Percentiles rank a stretch among this genome's conserved stretches.
Conservation (phyloP, 2,113 vertebrate species). For the Triplophysa rosa region DNA sequence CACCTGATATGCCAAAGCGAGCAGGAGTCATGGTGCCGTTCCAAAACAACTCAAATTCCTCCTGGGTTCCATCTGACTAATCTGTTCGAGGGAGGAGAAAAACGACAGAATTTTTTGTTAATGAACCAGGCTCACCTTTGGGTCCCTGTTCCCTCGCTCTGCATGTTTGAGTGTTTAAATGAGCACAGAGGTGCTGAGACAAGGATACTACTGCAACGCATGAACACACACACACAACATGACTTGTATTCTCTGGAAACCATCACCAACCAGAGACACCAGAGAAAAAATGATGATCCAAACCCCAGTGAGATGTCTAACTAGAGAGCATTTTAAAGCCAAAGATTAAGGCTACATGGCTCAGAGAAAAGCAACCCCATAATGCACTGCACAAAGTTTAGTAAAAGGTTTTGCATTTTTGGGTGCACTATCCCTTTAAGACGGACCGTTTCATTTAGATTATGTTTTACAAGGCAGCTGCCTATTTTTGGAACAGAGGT, state of each 20-base stretch:
- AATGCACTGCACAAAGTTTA: too few relatives aligned
- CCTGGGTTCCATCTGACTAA: conserved; percentile 15
- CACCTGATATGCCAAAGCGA: conserved; percentile 2
- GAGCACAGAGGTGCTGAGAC: conserved; percentile 21
- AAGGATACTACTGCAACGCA: conserved; percentile 1
- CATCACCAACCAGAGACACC: background rate
- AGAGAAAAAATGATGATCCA: background rate
- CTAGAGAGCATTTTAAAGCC: background rate
- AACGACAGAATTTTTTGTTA: background rate
- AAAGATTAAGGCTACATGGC: too few relatives aligned
- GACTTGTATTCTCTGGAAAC: background rate
- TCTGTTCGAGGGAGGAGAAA: background rate
- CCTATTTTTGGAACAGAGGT: background rate
- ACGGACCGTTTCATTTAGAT: too few relatives aligned
- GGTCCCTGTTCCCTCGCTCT: conserved; percentile 8
- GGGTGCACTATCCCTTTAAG: too few relatives aligned
- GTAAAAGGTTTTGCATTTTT: too few relatives aligned
- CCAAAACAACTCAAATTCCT: conserved; percentile 16
- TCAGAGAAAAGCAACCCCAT: too few relatives aligned
- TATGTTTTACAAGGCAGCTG: background rate
- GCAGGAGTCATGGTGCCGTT: background rate
- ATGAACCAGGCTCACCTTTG: conserved; percentile 16
- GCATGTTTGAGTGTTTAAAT: conserved; percentile 26
- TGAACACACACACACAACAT: background rate
- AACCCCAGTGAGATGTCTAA: background rate